Base-by-base conservation (phyloP, 1,140 invertebrate species). In the Aporrectodea caliginosa region DNA sequence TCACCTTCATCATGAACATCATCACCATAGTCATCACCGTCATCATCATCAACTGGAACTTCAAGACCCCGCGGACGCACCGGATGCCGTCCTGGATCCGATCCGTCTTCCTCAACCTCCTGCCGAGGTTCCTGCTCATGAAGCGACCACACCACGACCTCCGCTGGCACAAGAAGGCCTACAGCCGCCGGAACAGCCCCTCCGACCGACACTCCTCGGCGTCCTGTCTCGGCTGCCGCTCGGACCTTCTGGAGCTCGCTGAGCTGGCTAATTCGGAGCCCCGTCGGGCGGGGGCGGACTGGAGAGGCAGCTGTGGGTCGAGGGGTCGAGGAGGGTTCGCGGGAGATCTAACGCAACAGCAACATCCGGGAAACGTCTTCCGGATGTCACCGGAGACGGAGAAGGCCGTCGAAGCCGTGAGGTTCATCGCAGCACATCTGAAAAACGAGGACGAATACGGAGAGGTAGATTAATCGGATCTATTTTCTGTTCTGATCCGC, bases 1-100 rank as follows among this genome's bases (percentile, higher is more conserved):
- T 99, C 89, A 99, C 98, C 35, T 99, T 99, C 89, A 97, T 99
- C 79, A 98, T 99, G 95, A 99, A 99, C 89, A 98, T 98, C 32
- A 94, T 99, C 82, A 98, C 96, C 90, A 99, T 99, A 89, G 90
- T 99, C 79, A 94, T 98, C 2, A 99, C 98, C 0, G 97, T 99
- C 31, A 93, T 99, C 85, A 98, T 99, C 84, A 99, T 99, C 85
- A 99, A 99, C 88, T 97, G 96, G 93, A 99, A 99, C 87, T 99
- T 99, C 90, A 91, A 97, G 85, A 97, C 97, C 22, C 97, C 97
- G 1, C 89, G 92, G 43, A 94, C 93, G 12, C 73, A 79, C 35
- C 77, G 81, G 34, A 88, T 89, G 87, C 87, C 88, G 16, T 71
- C 83, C 35, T 89, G 88, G 87, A 82, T 88, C 0, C 82, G 87